Percentiles rank a stretch among this genome's conserved stretches.
Evolutionary conservation across 2,888 invertebrate species (phyloP).

Genomic region (Prosapia bicincta): DNA sequence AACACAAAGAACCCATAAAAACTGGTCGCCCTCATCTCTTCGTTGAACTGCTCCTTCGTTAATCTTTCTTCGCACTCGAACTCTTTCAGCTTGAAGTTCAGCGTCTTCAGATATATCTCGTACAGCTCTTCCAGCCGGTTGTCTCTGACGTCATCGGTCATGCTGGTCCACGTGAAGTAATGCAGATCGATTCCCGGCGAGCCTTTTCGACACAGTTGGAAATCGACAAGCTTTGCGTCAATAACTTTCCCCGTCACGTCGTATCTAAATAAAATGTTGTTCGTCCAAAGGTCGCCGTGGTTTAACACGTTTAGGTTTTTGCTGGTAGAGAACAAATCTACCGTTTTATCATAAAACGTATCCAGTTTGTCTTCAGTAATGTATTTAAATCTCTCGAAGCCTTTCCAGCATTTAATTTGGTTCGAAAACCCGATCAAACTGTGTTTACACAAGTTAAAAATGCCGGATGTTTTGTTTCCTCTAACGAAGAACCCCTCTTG

Average conservation of each 20-base stretch:
- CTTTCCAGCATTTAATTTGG: background rate
- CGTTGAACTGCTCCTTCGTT: background rate
- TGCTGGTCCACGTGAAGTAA: slow-evolving; percentile 18
- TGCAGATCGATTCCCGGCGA: background rate
- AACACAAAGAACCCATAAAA: background rate
- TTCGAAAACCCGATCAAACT: background rate
- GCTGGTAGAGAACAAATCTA: background rate
- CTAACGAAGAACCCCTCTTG: slow-evolving; percentile 11
- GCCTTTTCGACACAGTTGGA: background rate
- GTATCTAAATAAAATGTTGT: slow-evolving; percentile 15
- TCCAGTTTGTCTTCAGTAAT: background rate
- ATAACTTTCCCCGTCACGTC: background rate
- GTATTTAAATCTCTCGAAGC: background rate
- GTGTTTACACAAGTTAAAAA: background rate
- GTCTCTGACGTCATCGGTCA: background rate
- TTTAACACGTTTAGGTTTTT: slow-evolving; percentile 4
- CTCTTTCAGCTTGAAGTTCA: slow-evolving; percentile 7
- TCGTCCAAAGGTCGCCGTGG: slow-evolving; percentile 20
- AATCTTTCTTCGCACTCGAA: slow-evolving; percentile 2
- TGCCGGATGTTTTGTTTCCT: background rate
- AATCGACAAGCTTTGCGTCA: slow-evolving; percentile 10
- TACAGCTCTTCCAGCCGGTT: slow-evolving; percentile 3
- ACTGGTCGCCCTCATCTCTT: background rate
- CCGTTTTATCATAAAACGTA: background rate
- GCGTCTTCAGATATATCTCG: background rate